A percentile compares a stretch with the other conserved stretches of the same genome.
Conservation (phyloP, 2,113 vertebrate genomes). For the Periophthalmus modestus region DNA sequence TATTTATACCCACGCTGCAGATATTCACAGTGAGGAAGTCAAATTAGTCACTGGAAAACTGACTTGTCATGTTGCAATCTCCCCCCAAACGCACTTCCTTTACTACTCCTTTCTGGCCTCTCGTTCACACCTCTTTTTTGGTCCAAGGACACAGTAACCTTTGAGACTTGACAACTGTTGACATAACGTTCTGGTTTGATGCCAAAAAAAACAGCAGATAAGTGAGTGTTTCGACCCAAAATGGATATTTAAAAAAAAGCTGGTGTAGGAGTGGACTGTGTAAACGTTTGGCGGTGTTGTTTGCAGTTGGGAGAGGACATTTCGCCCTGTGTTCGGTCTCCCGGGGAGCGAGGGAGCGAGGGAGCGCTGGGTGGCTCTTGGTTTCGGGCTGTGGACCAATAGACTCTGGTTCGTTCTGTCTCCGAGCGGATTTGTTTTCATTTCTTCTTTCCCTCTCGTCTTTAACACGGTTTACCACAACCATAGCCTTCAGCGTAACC, state of each 20-base stretch:
- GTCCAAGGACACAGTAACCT: constrained; percentile 12
- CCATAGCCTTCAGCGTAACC: not conserved
- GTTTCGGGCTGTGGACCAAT: not conserved
- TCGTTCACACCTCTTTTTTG: not conserved
- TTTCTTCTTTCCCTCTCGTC: not conserved
- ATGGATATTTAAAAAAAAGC: not conserved
- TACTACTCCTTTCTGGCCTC: not conserved
- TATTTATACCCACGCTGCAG: not conserved
- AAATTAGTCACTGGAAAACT: not conserved
- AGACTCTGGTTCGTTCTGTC: not conserved
- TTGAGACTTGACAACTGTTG: constrained; percentile 5
- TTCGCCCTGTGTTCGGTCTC: constrained; percentile 3
- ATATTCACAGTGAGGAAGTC: not conserved
- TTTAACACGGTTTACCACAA: constrained; percentile 23
- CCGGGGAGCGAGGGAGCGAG: not conserved
- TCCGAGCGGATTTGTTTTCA: constrained; percentile 2
- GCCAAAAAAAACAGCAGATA: constrained; percentile 4
- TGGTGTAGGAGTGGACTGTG: not conserved
- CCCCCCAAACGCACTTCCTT: not conserved
- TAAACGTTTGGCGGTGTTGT: constrained; percentile 3
- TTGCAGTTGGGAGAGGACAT: constrained; percentile 9
- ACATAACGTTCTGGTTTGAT: not conserved
- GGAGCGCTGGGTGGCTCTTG: constrained; percentile 3
- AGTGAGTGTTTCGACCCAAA: constrained; percentile 5
- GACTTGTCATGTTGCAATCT: not conserved